Base-by-base conservation (phyloP, 2,888 invertebrate species). In the Hydraecia micacea region DNA sequence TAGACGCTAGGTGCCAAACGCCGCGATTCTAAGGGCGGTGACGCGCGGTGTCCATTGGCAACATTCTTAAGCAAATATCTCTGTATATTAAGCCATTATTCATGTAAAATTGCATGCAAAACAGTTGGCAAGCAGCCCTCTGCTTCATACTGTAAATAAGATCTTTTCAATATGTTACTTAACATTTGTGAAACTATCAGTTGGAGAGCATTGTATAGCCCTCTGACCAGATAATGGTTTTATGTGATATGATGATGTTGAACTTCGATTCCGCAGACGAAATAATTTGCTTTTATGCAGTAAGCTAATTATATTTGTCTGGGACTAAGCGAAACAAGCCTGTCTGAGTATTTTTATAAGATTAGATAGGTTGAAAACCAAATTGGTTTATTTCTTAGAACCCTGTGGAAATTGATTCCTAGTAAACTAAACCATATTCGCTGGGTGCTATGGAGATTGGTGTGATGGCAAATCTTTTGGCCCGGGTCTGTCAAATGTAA, bases 341-440 rank as follows among this genome's bases (percentile, higher is more conserved):
- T 81, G 73, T 79, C 68, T 58, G 62, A 83, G 63, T 68, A 63
- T 68, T 77, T 71, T 77, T 81, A 15, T 77, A 81, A 81, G 65
- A 70, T 52, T 75, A 81, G 80, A 49, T 75, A 79, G 60, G 62
- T 80, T 75, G 2, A 28, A 52, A 79, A 67, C 74, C 36, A 66
- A 74, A 79, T 67, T 74, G 62, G 67, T 75, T 75, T 75, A 28
- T 81, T 71, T 81, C 25, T 60, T 52, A 25, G 49, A 63, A 62
- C 46, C 60, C 60, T 83, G 67, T 36, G 36, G 21, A 70, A 66
- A 72, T 71, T 66, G n/a, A 28, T 73, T 80, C 11, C 11, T 60
- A 32, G 21, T 28, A 55, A 62, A 46, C 6, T 62, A 60, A 9
- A 80, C 66, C 42, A 75, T 79, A 67, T 79, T 81, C 52, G 66